A percentile compares a stretch with the other conserved stretches of the same genome.
Evolutionary conservation across 2,797 vertebrate species (phyloP).

Genomic region (Margarornis squamiger): DNA sequence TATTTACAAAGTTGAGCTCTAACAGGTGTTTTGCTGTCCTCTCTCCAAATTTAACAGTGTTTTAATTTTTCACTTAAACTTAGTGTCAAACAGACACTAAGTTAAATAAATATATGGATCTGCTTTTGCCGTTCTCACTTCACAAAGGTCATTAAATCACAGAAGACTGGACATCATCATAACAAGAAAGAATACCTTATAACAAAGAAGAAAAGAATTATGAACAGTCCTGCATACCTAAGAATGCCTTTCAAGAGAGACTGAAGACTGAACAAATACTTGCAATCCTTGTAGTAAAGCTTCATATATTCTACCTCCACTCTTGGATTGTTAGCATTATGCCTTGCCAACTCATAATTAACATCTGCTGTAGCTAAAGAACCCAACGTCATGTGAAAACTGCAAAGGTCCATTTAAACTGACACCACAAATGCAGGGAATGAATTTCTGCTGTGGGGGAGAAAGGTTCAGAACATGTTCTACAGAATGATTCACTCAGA

Average conservation of each 20-base stretch:
- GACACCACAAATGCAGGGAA: not conserved
- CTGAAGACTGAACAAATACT: not conserved
- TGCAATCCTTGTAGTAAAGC: not conserved
- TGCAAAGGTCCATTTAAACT: not conserved
- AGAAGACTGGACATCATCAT: not conserved
- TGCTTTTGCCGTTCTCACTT: not conserved
- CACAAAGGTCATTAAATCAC: not conserved
- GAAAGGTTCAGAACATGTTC: not conserved
- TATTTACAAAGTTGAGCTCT: constrained; percentile 35
- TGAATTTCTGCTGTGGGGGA: not conserved
- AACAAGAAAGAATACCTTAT: not conserved
- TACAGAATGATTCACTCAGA: not conserved
- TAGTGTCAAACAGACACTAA: not conserved
- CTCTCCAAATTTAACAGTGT: not conserved
- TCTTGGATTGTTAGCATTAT: constrained; percentile 12
- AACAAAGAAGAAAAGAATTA: not conserved
- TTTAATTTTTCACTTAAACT: constrained; percentile 18
- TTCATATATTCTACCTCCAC: not conserved
- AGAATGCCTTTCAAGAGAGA: not conserved
- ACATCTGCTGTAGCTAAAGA: constrained; percentile 20
- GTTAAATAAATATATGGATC: not conserved
- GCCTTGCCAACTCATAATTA: constrained; percentile 48
- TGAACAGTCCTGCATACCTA: not conserved
- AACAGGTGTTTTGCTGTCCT: constrained; percentile 34
- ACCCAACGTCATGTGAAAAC: not conserved